Percentiles rank a stretch among this genome's conserved stretches.
phyloP scores from a whole-genome alignment of 2,888 invertebrate genomes.

The Megalurothrips usitatus region DNA sequence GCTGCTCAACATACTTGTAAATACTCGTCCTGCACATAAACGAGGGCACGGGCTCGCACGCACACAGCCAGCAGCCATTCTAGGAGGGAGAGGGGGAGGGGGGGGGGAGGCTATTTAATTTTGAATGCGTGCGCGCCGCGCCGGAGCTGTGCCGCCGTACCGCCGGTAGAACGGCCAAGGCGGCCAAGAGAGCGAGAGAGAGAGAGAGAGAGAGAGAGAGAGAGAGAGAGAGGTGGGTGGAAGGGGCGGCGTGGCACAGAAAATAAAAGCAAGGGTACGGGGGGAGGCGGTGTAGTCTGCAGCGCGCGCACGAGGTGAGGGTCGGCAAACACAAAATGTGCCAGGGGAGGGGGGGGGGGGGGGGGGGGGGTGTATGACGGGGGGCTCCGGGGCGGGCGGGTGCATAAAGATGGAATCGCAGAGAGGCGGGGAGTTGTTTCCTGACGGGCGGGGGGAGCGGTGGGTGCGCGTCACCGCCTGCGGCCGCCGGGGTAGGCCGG shows the following conservation, averaged over 20 bases:
- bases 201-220: neutral
- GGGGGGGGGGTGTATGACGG: neutral
- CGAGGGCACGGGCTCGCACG: neutral
- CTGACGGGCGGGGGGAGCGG: too few relatives aligned
- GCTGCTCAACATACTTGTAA: neutral
- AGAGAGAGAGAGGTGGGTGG: neutral
- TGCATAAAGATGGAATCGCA: too few relatives aligned
- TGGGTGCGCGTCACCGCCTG: too few relatives aligned
- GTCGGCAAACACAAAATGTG: neutral
- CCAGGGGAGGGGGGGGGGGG: neutral
- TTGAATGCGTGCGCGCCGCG: neutral
- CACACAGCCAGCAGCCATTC: neutral
- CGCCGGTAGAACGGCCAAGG: too few relatives aligned
- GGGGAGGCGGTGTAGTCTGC: neutral
- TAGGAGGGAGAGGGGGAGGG: too few relatives aligned
- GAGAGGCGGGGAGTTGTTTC: too few relatives aligned
- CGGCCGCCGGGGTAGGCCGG: too few relatives aligned
- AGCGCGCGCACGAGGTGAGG: neutral
- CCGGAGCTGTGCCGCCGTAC: too few relatives aligned
- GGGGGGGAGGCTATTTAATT: constrained; percentile 1
- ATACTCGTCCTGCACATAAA: neutral
- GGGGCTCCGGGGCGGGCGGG: too few relatives aligned
- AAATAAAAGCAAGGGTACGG: neutral
- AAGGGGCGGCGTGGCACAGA: neutral
- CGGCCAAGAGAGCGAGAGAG: neutral